Evolutionary conservation across 2,113 vertebrate genomes (phyloP), one percentile per base, ranked within the genome.

Genomic region (Bothrops jararaca): DNA sequence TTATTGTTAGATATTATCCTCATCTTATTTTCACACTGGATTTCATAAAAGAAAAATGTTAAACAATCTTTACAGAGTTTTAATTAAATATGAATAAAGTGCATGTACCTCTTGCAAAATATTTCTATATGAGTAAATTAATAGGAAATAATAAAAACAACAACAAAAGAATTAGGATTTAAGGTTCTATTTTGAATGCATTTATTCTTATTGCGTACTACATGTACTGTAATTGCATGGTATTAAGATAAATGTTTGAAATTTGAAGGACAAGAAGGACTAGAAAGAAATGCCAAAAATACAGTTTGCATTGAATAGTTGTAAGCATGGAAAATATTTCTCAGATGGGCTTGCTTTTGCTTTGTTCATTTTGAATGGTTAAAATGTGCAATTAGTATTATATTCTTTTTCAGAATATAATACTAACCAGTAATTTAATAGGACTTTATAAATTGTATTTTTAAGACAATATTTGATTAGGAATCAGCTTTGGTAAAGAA

Each of bases 21-120:
- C 7, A 24, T 42, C 0, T 0, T 22, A 92, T 85, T 0, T 12
- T 94, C 29, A 64, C 50, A 80, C 45, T 39, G 10, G 22, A 7
- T 91, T 95, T 89, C 90, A 80, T 93, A 74, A 93, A 0, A 91
- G 12, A 92, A 95, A 90, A 92, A 29, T 3, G 26, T 85, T 94
- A 48, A 90, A 94, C 24, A 39, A 92, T 53, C 48, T 88, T 80
- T 8, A 2, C 22, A 22, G 1, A n/a, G 2, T 86, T 39, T 80
- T 74, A 90, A 86, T 34, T 42, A 90, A 64, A 15, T 58, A 20
- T 93, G 29, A 42, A 3, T 64, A 29, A 86, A 89, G 45, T 80
- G 18, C 50, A 85, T 85, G 24, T 85, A 85, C 2, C 18, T 26
- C n/a, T 56, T 91, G n/a, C 69, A 15, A 90, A 26, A 52, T 54